Conservation (phyloP, 2,888 invertebrate genomes). For the Drosophila tanythrix region DNA sequence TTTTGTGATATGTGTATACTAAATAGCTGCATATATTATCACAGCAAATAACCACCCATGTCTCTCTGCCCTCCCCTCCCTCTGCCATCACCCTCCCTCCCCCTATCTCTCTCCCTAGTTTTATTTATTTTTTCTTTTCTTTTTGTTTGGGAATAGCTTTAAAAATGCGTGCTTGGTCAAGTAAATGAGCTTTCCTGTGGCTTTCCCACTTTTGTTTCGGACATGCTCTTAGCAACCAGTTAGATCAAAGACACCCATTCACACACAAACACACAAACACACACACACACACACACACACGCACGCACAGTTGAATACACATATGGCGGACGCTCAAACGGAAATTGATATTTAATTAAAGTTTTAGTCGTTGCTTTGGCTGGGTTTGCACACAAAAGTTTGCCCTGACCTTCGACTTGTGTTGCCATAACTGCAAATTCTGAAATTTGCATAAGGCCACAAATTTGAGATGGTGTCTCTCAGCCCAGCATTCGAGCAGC, state of each 20-base stretch:
- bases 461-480: slow-evolving; percentile 11
- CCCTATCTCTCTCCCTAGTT: background rate
- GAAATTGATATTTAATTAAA: slow-evolving; percentile 78
- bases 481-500: background rate
- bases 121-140: background rate
- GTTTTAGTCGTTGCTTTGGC: slow-evolving; percentile 51
- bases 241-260: slow-evolving; percentile 61
- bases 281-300: background rate
- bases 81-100: background rate
- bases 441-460: slow-evolving; percentile 34
- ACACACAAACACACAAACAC: slow-evolving; percentile 5
- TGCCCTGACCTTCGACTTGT: slow-evolving; percentile 18
- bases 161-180: slow-evolving; percentile 68
- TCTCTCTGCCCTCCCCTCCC: background rate
- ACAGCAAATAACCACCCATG: slow-evolving; percentile 17
- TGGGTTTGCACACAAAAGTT: slow-evolving; percentile 26
- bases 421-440: slow-evolving; percentile 23
- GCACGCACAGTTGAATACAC: background rate
- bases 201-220: slow-evolving; percentile 55
- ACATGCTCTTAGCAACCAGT: slow-evolving; percentile 36
- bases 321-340: slow-evolving; percentile 49
- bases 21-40: slow-evolving; percentile 71
- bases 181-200: slow-evolving; percentile 69
- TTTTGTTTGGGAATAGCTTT: slow-evolving; percentile 16
- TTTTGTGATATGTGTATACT: slow-evolving; percentile 60